Evolutionary conservation across 2,888 invertebrate species (phyloP).

Genomic region (Falcaria lacertinaria): DNA sequence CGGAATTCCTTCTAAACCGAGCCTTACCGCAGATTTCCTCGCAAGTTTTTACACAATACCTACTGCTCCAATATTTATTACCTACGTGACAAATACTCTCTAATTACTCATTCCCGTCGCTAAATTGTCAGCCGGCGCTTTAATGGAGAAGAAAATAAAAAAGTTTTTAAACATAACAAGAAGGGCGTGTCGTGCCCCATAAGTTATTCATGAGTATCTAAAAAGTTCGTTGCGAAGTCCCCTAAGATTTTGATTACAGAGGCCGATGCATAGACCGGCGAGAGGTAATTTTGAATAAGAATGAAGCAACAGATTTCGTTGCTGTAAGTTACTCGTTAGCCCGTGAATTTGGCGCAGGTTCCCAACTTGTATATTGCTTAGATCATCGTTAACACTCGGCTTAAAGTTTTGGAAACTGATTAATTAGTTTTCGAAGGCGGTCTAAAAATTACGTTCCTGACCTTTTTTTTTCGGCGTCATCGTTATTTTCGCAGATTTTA

Average conservation of each 20-base stretch:
- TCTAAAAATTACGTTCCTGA: slow-evolving; percentile 3
- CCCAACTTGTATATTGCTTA: slow-evolving; percentile 49
- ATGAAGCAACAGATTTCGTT: slow-evolving; percentile 19
- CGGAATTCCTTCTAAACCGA: slow-evolving; percentile 49
- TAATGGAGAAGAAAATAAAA: slow-evolving; percentile 70
- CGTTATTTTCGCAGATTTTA: no score
- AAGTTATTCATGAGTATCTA: slow-evolving; percentile 67
- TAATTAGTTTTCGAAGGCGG: slow-evolving; percentile 40
- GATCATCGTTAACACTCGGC: slow-evolving; percentile 53
- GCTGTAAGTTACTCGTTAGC: slow-evolving; percentile 19
- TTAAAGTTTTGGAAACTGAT: slow-evolving; percentile 50
- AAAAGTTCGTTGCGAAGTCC: slow-evolving; percentile 43
- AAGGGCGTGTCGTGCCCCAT: slow-evolving; percentile 57
- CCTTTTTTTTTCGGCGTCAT: no score
- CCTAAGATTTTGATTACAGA: slow-evolving; percentile 56
- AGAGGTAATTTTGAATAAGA: slow-evolving; percentile 12
- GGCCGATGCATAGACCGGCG: slow-evolving; percentile 31
- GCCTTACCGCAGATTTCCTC: slow-evolving; percentile 56
- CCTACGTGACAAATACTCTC: slow-evolving; percentile 66
- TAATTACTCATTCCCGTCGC: slow-evolving; percentile 75
- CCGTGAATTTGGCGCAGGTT: slow-evolving; percentile 25
- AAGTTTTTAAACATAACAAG: slow-evolving; percentile 71
- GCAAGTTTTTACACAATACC: slow-evolving; percentile 36
- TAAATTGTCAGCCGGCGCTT: slow-evolving; percentile 65
- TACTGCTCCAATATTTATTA: slow-evolving; percentile 75